These are phyloP conservation scores for Haplochromis burtoni DNA, from an alignment of 2,113 vertebrate species.

Conservation along the genomic window DNA sequence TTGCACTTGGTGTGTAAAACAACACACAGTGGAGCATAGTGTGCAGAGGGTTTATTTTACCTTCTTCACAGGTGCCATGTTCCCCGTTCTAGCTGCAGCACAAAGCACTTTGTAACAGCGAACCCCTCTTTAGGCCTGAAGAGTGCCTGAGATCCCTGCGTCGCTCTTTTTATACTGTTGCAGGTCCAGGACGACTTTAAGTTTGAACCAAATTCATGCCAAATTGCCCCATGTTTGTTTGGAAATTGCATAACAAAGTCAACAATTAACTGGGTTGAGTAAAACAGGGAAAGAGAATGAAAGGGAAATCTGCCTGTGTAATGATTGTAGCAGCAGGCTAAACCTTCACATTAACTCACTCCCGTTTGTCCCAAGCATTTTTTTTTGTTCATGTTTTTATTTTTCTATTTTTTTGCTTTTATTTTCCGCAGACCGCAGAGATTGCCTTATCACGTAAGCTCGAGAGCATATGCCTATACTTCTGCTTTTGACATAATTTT, in stretches of 20 bases:
- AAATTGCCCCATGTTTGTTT: conserved; percentile 22
- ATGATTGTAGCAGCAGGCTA: background rate
- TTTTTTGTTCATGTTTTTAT: background rate
- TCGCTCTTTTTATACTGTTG: conserved; percentile 9
- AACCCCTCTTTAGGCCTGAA: background rate
- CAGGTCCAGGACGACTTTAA: conserved; percentile 14
- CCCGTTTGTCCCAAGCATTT: background rate
- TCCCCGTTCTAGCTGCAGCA: conserved; percentile 11
- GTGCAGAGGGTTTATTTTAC: background rate
- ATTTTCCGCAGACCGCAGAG: background rate
- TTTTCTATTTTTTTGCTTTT: background rate
- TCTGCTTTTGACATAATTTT: background rate
- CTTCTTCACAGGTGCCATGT: conserved; percentile 46
- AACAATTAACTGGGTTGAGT: background rate
- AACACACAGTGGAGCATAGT: background rate
- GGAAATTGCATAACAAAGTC: conserved; percentile 15
- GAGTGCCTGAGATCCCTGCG: background rate
- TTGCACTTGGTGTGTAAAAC: background rate
- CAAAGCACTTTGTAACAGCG: conserved; percentile 19
- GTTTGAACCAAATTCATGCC: background rate
- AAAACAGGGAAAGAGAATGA: background rate
- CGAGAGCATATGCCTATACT: background rate
- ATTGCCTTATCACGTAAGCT: background rate
- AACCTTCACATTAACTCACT: background rate
- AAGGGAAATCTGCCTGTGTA: background rate